Percentiles rank a stretch among this genome's conserved stretches.
Evolutionary conservation across 2,888 invertebrate genomes (phyloP).

Genomic region (Temnothorax rugatulus): DNA sequence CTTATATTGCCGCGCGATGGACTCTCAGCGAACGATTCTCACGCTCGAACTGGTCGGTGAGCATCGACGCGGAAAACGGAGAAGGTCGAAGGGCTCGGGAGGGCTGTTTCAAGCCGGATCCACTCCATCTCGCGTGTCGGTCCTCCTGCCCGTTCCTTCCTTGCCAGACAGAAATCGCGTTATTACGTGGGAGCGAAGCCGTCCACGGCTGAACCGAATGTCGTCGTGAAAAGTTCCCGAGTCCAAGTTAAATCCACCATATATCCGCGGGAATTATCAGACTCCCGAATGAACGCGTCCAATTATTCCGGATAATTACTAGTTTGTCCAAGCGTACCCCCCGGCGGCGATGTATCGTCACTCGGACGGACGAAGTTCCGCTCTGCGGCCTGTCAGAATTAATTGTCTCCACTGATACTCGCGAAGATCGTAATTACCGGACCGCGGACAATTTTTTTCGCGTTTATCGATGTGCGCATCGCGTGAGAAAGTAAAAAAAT

Average conservation of each 20-base stretch:
- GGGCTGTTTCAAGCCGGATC: constrained; percentile 23
- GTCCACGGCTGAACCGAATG: neutral
- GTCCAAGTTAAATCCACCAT: neutral
- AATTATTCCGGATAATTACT: constrained; percentile 55
- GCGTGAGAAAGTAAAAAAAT: neutral
- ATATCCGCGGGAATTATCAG: constrained; percentile 21
- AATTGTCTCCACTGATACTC: constrained; percentile 3
- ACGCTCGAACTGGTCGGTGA: constrained; percentile 17
- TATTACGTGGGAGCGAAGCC: constrained; percentile 13
- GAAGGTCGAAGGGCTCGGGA: constrained; percentile 32
- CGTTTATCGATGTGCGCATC: neutral
- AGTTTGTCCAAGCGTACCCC: constrained; percentile 11
- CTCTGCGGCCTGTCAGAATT: constrained; percentile 18
- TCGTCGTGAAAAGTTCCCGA: constrained; percentile 14
- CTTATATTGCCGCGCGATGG: constrained; percentile 13
- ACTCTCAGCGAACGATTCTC: constrained; percentile 33
- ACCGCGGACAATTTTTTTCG: neutral
- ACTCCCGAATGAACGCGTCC: constrained; percentile 39
- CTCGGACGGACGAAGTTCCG: neutral
- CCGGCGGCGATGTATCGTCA: neutral
- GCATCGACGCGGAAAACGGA: constrained; percentile 49
- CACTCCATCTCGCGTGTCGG: constrained; percentile 1
- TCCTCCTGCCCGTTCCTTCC: neutral
- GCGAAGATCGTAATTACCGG: neutral
- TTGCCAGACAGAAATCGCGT: constrained; percentile 22